Conservation (phyloP, 2,888 invertebrate genomes). For the Osedax frankpressi region DNA sequence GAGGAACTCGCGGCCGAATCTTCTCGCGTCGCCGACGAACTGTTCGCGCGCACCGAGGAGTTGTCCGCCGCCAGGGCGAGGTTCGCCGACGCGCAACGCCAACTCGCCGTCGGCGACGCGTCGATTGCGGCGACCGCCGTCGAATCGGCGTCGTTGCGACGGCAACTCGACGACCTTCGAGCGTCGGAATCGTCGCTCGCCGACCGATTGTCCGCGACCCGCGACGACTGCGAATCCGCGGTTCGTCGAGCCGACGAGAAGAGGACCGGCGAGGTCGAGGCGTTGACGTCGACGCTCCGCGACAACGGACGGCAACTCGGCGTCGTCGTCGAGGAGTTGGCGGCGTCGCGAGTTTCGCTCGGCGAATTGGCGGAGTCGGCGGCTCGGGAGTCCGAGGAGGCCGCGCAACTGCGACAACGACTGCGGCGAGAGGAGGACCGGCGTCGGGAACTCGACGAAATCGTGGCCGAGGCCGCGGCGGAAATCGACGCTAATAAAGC, state of each 20-base stretch:
- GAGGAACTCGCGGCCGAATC: neutral
- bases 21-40: neutral
- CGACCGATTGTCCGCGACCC: neutral
- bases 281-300: neutral
- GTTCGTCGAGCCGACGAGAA: neutral
- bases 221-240: neutral
- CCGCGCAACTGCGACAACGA: neutral
- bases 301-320: conserved; percentile 26
- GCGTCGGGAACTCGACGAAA: too few species aligned
- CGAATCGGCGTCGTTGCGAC: neutral
- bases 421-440: neutral
- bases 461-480: neutral
- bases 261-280: neutral
- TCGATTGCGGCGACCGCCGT: neutral
- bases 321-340: conserved; percentile 28
- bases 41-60: neutral
- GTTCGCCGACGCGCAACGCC: neutral
- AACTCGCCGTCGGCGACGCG: neutral
- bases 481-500: neutral
- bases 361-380: neutral
- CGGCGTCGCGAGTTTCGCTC: conserved; percentile 29
- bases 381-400: neutral
- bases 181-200: neutral
- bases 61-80: neutral
- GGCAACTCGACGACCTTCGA: neutral